phyloP scores from a whole-genome alignment of 2,113 vertebrate species.

The Glaucidium brasilianum region DNA sequence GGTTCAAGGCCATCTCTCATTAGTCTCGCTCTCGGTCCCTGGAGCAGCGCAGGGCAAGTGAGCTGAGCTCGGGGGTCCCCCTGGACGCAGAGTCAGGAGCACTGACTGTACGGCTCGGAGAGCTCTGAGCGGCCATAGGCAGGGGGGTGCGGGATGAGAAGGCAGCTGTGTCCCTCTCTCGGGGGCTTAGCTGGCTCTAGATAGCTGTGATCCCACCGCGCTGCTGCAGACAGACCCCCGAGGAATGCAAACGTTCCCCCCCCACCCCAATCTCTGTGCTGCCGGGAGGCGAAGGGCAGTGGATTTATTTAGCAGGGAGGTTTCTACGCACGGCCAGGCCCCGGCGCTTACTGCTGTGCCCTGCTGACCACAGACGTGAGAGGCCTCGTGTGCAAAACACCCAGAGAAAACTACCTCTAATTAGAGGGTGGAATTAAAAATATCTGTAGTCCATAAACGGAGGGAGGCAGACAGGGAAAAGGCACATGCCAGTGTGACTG shows the following conservation, averaged over 20 bases:
- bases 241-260: neutral
- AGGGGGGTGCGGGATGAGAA: neutral
- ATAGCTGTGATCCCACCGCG: neutral
- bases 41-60: neutral
- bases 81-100: neutral
- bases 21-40: neutral
- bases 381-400: neutral
- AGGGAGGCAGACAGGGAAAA: slow-evolving; percentile 50
- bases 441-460: slow-evolving; percentile 55
- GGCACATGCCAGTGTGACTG: slow-evolving; percentile 36
- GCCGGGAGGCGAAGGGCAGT: neutral
- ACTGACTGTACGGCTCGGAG: neutral
- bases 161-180: slow-evolving; percentile 6
- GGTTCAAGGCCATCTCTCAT: neutral
- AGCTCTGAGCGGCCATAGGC: neutral
- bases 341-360: neutral
- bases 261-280: fast-evolving
- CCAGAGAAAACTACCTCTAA: slow-evolving; percentile 60
- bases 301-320: neutral
- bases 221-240: neutral
- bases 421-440: slow-evolving; percentile 66
- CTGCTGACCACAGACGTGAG: neutral
- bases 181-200: neutral
- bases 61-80: fast-evolving
- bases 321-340: neutral